These are phyloP conservation scores for Zophobas morio DNA, from an alignment of 1,140 invertebrate genomes.

Conservation along the genomic window DNA sequence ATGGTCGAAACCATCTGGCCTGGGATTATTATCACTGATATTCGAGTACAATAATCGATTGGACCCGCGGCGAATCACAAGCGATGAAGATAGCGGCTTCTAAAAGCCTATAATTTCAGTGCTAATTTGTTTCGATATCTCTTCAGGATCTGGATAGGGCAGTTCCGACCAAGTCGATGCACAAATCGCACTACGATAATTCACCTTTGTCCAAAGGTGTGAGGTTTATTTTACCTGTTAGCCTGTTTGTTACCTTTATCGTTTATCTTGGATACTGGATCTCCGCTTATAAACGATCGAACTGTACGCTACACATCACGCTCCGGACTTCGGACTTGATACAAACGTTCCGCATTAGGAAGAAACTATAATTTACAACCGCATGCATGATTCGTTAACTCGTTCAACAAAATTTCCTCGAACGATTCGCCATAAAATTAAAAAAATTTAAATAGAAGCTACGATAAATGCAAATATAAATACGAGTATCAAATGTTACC, in stretches of 20 bases:
- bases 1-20: conserved; percentile 62
- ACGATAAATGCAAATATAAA: too few species aligned
- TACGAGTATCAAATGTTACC: too few species aligned
- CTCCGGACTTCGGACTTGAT: conserved; percentile 40
- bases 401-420: background rate
- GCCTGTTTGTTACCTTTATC: conserved; percentile 48
- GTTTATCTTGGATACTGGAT: conserved; percentile 40
- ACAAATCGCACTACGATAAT: conserved; percentile 59
- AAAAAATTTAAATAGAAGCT: too few species aligned
- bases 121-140: conserved; percentile 67
- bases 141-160: conserved; percentile 58
- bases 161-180: conserved; percentile 50
- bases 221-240: conserved; percentile 54
- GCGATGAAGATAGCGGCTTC: conserved; percentile 66
- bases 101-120: conserved; percentile 67
- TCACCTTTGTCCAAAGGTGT: conserved; percentile 55
- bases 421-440: background rate
- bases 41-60: conserved; percentile 64
- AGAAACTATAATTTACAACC: conserved; percentile 22
- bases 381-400: background rate
- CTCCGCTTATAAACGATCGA: conserved; percentile 32
- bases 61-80: conserved; percentile 63
- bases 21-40: conserved; percentile 60
- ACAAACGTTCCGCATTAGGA: conserved; percentile 30
- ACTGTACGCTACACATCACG: conserved; percentile 37